These are phyloP conservation scores for Magallana ariakensis DNA, from an alignment of 1,140 invertebrate species.

Conservation along the genomic window DNA sequence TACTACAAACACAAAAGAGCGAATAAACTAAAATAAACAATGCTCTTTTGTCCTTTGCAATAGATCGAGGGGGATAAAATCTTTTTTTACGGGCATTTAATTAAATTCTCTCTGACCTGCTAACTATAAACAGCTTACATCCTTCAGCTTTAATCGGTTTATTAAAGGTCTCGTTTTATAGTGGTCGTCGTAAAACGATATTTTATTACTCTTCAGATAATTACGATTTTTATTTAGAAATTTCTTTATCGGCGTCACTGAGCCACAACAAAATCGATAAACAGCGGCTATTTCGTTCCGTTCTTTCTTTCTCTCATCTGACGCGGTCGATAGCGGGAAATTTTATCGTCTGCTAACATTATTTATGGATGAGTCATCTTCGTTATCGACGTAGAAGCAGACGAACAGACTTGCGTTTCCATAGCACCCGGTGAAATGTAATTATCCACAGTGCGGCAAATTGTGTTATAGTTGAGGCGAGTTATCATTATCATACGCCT, in stretches of 20 bases:
- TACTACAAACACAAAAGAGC: no score
- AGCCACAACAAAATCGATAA: conserved; percentile 4
- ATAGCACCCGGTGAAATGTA: conserved; percentile 30
- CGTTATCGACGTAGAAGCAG: conserved; percentile 17
- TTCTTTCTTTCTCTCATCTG: not conserved
- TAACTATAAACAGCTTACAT: not conserved
- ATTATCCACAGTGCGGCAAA: conserved; percentile 12
- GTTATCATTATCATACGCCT: not conserved
- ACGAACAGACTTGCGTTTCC: conserved; percentile 13
- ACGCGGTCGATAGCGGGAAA: conserved; percentile 17
- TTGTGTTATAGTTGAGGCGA: not conserved
- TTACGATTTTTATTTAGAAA: conserved; percentile 36
- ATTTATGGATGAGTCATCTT: conserved; percentile 38
- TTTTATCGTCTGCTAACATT: conserved; percentile 36
- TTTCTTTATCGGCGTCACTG: conserved; percentile 9
- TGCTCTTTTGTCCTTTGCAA: no score
- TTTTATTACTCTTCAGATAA: conserved; percentile 21
- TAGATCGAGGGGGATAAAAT: not conserved
- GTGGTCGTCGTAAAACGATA: not conserved
- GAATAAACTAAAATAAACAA: no score
- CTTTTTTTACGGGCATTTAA: conserved; percentile 18
- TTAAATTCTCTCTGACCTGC: not conserved
- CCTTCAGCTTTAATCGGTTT: conserved; percentile 13
- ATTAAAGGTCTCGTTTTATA: not conserved
- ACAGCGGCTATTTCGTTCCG: not conserved